These are phyloP conservation scores for Epirrita christyi DNA, from an alignment of 2,888 invertebrate genomes.

Conservation along the genomic window DNA sequence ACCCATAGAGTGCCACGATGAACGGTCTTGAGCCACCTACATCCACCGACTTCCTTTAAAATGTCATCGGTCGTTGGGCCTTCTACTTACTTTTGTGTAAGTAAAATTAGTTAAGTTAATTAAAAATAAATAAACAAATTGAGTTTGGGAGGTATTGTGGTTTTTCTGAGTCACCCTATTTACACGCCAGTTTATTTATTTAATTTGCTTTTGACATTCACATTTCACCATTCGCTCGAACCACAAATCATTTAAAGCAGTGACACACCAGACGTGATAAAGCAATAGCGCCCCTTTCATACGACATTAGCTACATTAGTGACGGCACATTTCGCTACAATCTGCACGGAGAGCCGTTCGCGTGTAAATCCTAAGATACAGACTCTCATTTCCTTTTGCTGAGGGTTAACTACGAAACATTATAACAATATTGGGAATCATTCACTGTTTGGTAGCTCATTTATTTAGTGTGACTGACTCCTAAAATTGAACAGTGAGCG, in stretches of 20 bases:
- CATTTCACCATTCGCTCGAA: constrained; percentile 37
- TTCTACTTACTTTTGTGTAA: too few relatives aligned
- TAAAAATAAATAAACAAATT: too few relatives aligned
- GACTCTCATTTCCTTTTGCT: constrained; percentile 76
- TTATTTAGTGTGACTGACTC: neutral
- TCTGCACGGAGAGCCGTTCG: constrained; percentile 75
- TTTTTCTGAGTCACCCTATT: too few relatives aligned
- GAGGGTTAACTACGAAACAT: constrained; percentile 57
- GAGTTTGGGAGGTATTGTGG: too few relatives aligned
- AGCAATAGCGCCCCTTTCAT: constrained; percentile 80
- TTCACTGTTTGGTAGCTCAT: constrained; percentile 14
- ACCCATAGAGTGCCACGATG: too few relatives aligned
- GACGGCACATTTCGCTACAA: constrained; percentile 83
- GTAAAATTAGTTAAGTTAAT: too few relatives aligned
- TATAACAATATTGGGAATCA: constrained; percentile 49
- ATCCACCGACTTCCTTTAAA: too few relatives aligned
- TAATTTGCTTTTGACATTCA: constrained; percentile 2
- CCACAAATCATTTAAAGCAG: constrained; percentile 58
- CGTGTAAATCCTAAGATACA: constrained; percentile 85
- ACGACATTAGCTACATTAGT: constrained; percentile 83
- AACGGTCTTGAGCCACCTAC: too few relatives aligned
- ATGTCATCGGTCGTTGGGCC: too few relatives aligned
- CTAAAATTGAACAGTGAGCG: too few relatives aligned
- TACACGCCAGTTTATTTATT: too few relatives aligned
- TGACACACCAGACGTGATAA: constrained; percentile 71